Base-by-base conservation (phyloP, 2,888 invertebrate species). In the Orgyia antiqua region DNA sequence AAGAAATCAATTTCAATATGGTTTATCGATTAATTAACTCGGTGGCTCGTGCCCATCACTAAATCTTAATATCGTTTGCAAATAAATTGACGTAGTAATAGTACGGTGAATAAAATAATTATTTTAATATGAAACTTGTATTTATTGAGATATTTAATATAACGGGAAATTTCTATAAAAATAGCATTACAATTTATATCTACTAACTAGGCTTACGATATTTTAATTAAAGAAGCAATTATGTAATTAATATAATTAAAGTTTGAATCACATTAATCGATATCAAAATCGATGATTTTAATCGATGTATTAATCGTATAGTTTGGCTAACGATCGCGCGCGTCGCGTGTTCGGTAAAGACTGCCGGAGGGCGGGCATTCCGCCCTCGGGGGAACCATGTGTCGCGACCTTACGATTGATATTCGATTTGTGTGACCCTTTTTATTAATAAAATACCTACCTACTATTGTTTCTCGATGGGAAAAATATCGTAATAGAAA, bases 341-440 rank as follows among this genome's bases (percentile, higher is more conserved):
- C 70, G 74, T 38, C 71, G 77, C 71, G 71, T 55, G 74, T 63
- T 65, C 66, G 58, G 46, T 52, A 53, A 62, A 45, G 68, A 83
- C 84, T 83, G 83, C 84, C 83, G 75, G 65, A 76, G 82, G 83
- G 82, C 79, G 78, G 73, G 58, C 56, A 53, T 42, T 53, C 68
- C 72, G 76, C 80, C 80, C 80, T 70, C 61, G 60, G 80, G 76
- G 66, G 59, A 47, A 64, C 54, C 56, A 55, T 61, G 64, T 63
- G 66, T 58, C 48, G 45, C 56, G 58, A 41, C 60, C 49, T 63
- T 51, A 52, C 52, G 36, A 62, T 41, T 54, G 42, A 45, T 43
- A 51, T 47, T 58, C 43, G 49, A 57, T 54, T 38, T 43, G 23
- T 42, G 42, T 42, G 45, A 58, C 58, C 48, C 52, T 49, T 52